A percentile compares a stretch with the other conserved stretches of the same genome.
Evolutionary conservation across 2,113 vertebrate genomes (phyloP).

Genomic region (Pseudorhombus dupliciocellatus): DNA sequence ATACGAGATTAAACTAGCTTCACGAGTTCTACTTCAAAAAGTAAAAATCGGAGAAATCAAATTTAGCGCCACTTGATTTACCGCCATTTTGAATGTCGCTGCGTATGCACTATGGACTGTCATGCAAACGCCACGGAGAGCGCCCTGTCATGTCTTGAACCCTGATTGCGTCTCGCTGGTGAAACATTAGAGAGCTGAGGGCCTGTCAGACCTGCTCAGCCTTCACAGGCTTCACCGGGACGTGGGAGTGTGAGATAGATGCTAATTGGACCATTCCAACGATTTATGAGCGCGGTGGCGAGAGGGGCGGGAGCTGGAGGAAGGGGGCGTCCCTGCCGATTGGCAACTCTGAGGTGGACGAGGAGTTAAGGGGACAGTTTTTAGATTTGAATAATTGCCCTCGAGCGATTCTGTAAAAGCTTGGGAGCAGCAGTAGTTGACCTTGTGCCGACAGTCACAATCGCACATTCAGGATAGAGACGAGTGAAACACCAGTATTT

Average conservation of each 20-base stretch:
- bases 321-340: conserved; percentile 45
- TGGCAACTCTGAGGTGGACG: conserved; percentile 46
- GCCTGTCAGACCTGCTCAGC: conserved; percentile 59
- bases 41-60: too few species aligned
- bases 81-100: background rate
- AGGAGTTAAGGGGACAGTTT: conserved; percentile 38
- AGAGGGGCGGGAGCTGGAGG: background rate
- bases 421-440: background rate
- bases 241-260: conserved; percentile 47
- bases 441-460: too few species aligned
- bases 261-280: conserved; percentile 57
- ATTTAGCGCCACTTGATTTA: too few species aligned
- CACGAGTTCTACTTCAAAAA: background rate
- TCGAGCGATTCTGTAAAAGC: background rate
- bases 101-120: background rate
- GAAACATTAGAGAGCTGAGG: conserved; percentile 56
- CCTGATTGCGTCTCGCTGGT: conserved; percentile 62
- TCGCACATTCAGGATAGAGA: too few species aligned
- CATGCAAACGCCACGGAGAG: conserved; percentile 29
- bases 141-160: conserved; percentile 39
- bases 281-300: conserved; percentile 11
- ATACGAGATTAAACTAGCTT: background rate
- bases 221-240: conserved; percentile 24
- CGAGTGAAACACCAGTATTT: too few species aligned
- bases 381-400: conserved; percentile 21